Conservation (phyloP, 2,113 vertebrate genomes). For the Urocolius indicus region DNA sequence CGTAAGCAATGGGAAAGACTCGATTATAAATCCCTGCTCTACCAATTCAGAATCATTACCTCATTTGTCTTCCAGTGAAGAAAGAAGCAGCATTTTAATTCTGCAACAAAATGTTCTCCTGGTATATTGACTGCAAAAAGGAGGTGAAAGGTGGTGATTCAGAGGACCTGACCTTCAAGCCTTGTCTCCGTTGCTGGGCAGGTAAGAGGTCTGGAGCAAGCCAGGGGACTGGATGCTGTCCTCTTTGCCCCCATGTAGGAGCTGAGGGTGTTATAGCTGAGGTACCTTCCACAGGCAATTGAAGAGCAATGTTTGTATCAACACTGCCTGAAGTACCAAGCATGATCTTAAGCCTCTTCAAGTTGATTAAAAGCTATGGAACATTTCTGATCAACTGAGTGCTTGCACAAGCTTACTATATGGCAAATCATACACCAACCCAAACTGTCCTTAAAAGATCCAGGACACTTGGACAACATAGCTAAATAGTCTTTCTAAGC, state of each 20-base stretch:
- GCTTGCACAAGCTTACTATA: not conserved
- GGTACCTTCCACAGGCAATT: not conserved
- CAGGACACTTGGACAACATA: not conserved
- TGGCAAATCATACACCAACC: not conserved
- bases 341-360: not conserved
- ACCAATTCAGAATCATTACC: not conserved
- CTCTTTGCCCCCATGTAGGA: accelerated
- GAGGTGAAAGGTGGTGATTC: not conserved
- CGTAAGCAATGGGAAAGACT: not conserved
- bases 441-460: not conserved
- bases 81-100: not conserved
- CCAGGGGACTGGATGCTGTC: not conserved
- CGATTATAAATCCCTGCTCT: not conserved
- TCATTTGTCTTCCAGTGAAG: not conserved
- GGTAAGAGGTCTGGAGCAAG: not conserved
- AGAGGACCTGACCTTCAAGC: not conserved
- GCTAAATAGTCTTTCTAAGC: not conserved
- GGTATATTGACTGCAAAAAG: not conserved
- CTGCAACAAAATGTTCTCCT: not conserved
- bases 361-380: not conserved
- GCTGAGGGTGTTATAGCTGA: not conserved
- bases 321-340: not conserved
- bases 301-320: not conserved
- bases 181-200: not conserved
- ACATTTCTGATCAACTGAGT: not conserved